phyloP scores from a whole-genome alignment of 1,140 invertebrate species.

The Lutraria rhynchaena region DNA sequence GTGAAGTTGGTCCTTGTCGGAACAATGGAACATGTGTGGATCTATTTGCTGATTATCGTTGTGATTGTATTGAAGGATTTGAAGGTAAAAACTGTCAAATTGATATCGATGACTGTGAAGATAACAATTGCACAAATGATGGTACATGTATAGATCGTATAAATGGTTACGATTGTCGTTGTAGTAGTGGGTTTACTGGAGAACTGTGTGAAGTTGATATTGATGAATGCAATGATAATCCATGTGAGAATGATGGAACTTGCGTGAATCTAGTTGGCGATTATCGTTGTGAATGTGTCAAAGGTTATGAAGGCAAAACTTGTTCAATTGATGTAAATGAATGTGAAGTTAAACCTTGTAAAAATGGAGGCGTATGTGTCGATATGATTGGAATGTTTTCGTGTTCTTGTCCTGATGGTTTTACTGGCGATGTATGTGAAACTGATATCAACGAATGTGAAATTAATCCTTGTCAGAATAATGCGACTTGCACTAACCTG shows the following conservation, averaged over 20 bases:
- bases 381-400: conserved; percentile 18
- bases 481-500: conserved; percentile 9
- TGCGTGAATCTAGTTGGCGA: too few relatives aligned
- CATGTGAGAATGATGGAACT: conserved; percentile 96
- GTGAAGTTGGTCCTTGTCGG: conserved; percentile 6
- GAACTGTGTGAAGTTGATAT: conserved; percentile 96
- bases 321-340: too few relatives aligned
- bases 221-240: conserved; percentile 91
- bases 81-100: conserved; percentile 23
- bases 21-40: conserved; percentile 1
- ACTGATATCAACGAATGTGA: conserved; percentile 44
- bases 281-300: too few relatives aligned
- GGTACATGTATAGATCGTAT: conserved; percentile 92
- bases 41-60: neutral
- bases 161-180: conserved; percentile 73
- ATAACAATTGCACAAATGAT: conserved; percentile 92
- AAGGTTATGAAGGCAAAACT: too few relatives aligned
- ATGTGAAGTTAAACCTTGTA: conserved; percentile 44
- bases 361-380: conserved; percentile 54
- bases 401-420: conserved; percentile 83
- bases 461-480: neutral
- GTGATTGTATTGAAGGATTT: neutral
- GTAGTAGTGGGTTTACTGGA: conserved; percentile 84
- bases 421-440: conserved; percentile 96
- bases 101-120: conserved; percentile 63